Evolutionary conservation across 1,140 invertebrate genomes (phyloP), one percentile per base, ranked within the genome.

Genomic region (Choristoneura fumiferana): DNA sequence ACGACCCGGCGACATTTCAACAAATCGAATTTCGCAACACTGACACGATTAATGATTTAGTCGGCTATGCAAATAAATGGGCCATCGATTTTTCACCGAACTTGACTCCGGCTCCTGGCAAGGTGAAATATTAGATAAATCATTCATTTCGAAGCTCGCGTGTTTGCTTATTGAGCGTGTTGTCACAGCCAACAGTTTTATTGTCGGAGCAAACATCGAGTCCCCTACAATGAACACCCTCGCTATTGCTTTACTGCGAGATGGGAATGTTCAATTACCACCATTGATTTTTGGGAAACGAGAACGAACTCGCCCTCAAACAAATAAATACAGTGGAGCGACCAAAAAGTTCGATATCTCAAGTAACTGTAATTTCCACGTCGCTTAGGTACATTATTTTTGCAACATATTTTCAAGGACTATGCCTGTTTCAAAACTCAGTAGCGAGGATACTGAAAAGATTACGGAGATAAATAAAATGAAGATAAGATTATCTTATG

Each of bases 141-240:
- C 34, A 39, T 53, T 22, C 29, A 39, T 34, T 53, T 39, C 8
- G 22, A 22, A 43, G 52, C 36, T 57, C 56, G 49, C 54, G 60
- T 56, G 55, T 58, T 58, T 55, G 61, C 55, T 37, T 38, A 54
- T 56, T 33, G 34, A 55, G 29, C 22, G 35, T 67, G 63, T 70
- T 65, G 63, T 69, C 62, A 64, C 34, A 64, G 67, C 45, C 57
- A 72, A 74, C 63, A 71, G 57, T 78, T 75, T 79, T 81, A 81
- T 78, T 79, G 71, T 75, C 76, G 68, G 61, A 69, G 70, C 70
- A 76, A 78, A 81, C 73, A 76, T 54, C 29, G 63, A 66, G 67
- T 76, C 79, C 80, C 82, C 69, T 58, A 64, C 64, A 64, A 57
- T 58, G n/a, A 43, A 55, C 69, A 71, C 76, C 79, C 82, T 67